Conservation (phyloP, 2,113 vertebrate species). For the Brevimyrus niger region DNA sequence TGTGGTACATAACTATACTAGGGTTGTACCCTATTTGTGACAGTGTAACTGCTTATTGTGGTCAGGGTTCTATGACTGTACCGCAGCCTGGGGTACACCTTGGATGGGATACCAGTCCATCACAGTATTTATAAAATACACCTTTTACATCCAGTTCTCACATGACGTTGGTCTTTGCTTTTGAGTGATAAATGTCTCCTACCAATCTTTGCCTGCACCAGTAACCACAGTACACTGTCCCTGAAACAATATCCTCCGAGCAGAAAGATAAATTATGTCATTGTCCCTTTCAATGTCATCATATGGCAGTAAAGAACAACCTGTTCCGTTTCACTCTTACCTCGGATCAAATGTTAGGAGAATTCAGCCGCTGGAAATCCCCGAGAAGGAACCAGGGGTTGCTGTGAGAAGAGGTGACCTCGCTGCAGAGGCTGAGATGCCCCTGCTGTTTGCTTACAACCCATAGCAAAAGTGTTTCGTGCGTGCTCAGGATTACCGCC, state of each 20-base stretch:
- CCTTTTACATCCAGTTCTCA: background rate
- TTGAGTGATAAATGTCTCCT: background rate
- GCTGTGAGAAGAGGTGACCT: background rate
- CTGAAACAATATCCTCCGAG: background rate
- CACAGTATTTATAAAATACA: background rate
- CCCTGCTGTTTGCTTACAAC: background rate
- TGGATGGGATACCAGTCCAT: background rate
- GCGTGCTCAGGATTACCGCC: background rate
- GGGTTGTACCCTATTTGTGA: background rate
- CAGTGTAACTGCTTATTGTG: background rate
- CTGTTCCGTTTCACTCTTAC: background rate
- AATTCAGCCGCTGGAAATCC: background rate
- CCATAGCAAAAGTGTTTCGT: background rate
- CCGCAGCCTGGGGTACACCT: background rate
- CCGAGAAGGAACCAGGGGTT: background rate
- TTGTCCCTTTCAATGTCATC: background rate
- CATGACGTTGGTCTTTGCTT: background rate
- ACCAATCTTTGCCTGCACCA: background rate
- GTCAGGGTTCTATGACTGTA: background rate
- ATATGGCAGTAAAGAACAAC: background rate
- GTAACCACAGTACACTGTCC: background rate
- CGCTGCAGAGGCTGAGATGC: background rate
- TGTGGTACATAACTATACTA: background rate
- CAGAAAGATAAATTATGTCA: background rate
- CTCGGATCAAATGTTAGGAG: background rate